Conservation (phyloP, 1,140 invertebrate species). For the Pentalonia nigronervosa region DNA sequence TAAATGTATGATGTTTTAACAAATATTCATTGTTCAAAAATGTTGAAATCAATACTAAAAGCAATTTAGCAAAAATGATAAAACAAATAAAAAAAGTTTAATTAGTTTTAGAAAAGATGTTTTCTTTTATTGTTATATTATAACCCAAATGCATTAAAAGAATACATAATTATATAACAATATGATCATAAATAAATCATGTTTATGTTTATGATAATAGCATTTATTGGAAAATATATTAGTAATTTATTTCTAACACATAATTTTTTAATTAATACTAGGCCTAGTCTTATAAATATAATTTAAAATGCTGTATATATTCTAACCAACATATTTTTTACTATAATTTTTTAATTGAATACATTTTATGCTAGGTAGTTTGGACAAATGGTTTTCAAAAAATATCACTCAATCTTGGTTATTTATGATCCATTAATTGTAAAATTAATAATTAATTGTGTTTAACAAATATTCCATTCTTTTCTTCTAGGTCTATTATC, state of each 20-base stretch:
- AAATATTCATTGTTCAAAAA: neutral
- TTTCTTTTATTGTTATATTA: neutral
- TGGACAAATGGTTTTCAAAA: neutral
- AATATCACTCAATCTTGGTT: neutral
- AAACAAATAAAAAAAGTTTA: neutral
- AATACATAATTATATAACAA: neutral
- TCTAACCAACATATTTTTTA: neutral
- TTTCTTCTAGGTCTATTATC: neutral
- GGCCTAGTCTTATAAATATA: neutral
- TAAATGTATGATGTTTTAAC: neutral
- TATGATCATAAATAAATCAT: neutral
- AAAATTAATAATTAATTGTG: neutral
- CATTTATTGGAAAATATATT: neutral
- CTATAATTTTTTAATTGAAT: neutral
- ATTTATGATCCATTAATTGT: neutral
- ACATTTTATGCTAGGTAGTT: neutral
- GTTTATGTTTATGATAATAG: neutral
- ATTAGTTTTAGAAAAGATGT: neutral
- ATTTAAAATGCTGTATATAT: neutral
- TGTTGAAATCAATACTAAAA: neutral
- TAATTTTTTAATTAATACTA: neutral
- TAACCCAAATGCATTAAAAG: neutral
- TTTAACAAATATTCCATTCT: neutral
- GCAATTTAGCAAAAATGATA: conserved; percentile 21
- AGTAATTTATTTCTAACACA: neutral